phyloP scores from a whole-genome alignment of 2,797 vertebrate genomes.

The Sebastes oblongus region DNA sequence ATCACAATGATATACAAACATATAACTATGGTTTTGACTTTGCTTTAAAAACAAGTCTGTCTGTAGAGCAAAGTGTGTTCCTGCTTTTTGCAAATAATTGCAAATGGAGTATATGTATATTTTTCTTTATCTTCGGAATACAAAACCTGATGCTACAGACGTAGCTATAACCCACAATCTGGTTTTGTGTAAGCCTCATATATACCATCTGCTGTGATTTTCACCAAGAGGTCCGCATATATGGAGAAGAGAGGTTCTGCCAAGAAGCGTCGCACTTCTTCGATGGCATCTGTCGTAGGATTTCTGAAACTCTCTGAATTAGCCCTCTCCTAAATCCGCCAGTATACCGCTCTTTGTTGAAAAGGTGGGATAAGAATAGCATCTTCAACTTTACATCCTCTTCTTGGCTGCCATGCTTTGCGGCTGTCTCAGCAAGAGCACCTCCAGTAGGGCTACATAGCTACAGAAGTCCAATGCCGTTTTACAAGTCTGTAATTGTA shows the following conservation, averaged over 20 bases:
- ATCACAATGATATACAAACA: neutral
- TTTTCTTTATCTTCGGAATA: neutral
- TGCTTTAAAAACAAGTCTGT: neutral
- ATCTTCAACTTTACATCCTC: neutral
- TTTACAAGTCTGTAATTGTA: neutral
- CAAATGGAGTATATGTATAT: neutral
- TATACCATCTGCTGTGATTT: conserved; percentile 30
- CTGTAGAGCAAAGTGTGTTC: neutral
- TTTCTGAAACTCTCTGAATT: neutral
- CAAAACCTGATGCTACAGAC: neutral
- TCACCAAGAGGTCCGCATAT: neutral
- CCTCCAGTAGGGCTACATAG: accelerated
- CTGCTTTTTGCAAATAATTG: neutral
- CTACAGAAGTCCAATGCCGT: neutral
- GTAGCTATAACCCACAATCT: neutral
- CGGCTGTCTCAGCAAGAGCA: neutral
- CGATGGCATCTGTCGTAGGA: conserved; percentile 29
- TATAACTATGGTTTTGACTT: neutral
- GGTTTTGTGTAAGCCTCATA: conserved; percentile 4
- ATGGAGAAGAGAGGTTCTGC: conserved; percentile 5
- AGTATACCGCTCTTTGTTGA: neutral
- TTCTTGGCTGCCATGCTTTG: neutral
- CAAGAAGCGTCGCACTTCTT: neutral
- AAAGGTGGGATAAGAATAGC: neutral
- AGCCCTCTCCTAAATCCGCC: neutral